Evolutionary conservation across 2,797 vertebrate genomes (phyloP).

Genomic region (Poeciliopsis gracilis): DNA sequence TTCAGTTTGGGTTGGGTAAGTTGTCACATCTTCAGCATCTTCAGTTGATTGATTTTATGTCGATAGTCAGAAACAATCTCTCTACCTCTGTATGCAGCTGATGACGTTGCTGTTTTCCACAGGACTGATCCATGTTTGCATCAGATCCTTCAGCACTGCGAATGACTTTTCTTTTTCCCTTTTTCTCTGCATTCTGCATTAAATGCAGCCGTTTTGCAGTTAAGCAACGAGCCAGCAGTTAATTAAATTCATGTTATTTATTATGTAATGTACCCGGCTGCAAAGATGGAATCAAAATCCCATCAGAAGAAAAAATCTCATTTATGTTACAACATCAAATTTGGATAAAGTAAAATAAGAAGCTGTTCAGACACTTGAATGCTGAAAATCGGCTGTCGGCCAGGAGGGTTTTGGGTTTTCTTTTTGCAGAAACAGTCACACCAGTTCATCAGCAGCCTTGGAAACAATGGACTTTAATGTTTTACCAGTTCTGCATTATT

Average conservation of each 20-base stretch:
- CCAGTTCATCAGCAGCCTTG: not conserved
- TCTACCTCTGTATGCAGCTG: slow-evolving; percentile 33
- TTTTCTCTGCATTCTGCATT: not conserved
- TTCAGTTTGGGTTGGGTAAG: not conserved
- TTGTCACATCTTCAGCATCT: not conserved
- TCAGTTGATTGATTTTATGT: not conserved
- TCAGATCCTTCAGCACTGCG: not conserved
- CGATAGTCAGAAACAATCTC: not conserved
- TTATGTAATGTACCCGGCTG: not conserved
- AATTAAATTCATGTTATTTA: not conserved
- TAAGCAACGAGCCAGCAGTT: not conserved
- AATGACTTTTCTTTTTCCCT: not conserved
- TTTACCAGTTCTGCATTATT: not conserved
- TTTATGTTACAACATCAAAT: not conserved
- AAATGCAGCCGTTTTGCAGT: not conserved
- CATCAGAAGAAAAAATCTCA: not conserved
- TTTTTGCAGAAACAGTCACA: not conserved
- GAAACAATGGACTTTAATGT: not conserved
- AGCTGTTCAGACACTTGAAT: not conserved
- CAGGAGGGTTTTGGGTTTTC: not conserved
- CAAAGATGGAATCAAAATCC: not conserved
- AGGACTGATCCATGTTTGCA: slow-evolving; percentile 3
- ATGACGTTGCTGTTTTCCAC: slow-evolving; percentile 46
- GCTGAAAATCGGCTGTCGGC: not conserved
- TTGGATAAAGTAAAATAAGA: not conserved